phyloP scores from a whole-genome alignment of 2,797 vertebrate species.

The Zenarchopterus dispar region DNA sequence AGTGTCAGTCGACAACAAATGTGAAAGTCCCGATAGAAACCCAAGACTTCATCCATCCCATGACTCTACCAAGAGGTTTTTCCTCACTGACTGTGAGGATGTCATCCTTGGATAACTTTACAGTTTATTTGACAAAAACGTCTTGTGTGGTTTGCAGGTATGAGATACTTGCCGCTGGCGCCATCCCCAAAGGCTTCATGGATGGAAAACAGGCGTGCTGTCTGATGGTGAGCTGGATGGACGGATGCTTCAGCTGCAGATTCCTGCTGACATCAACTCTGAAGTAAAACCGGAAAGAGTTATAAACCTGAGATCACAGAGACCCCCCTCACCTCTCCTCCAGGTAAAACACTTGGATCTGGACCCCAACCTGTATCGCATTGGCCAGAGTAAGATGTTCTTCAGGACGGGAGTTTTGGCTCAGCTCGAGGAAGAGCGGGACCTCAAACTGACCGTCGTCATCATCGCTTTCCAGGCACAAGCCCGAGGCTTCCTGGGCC shows the following conservation, averaged over 20 bases:
- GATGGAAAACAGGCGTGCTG: conserved; percentile 97
- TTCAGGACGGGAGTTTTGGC: conserved; percentile 96
- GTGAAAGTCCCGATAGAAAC: no score
- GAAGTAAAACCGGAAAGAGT: no score
- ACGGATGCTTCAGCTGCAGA: neutral
- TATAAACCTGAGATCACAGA: no score
- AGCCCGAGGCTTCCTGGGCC: conserved; percentile 90
- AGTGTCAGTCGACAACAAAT: no score
- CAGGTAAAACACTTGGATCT: conserved; percentile 95
- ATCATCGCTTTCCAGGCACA: conserved; percentile 95
- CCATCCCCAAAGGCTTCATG: conserved; percentile 98
- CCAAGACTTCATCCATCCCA: no score
- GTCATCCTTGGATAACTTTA: no score
- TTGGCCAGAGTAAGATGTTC: conserved; percentile 99
- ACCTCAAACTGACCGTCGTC: conserved; percentile 94
- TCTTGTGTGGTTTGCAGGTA: conserved; percentile 80
- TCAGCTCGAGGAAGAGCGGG: conserved; percentile 95
- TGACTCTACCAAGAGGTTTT: no score
- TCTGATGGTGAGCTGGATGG: conserved; percentile 88
- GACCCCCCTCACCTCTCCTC: neutral
- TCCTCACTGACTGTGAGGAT: no score
- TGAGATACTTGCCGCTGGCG: conserved; percentile 91
- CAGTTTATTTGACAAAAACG: neutral
- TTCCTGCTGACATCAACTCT: no score
- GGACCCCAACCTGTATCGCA: conserved; percentile 93